phyloP scores from a whole-genome alignment of 1,140 invertebrate species.

The Monomorium pharaonis region DNA sequence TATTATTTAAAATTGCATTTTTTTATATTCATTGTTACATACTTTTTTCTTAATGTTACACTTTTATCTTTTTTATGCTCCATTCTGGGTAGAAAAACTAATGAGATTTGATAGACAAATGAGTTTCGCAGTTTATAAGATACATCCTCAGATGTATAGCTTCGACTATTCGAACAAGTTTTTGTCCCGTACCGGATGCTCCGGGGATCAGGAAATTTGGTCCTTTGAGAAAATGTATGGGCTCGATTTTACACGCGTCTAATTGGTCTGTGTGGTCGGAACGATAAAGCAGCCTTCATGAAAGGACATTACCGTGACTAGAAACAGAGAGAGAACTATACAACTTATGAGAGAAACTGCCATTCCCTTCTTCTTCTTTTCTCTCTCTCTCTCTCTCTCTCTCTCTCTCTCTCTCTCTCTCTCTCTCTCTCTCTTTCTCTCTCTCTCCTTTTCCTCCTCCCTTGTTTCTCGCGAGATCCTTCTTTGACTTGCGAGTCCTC shows the following conservation, averaged over 20 bases:
- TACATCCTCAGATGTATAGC: background rate
- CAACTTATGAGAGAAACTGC: background rate
- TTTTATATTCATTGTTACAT: background rate
- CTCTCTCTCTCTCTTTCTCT: background rate
- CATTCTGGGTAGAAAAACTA: background rate
- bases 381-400: background rate
- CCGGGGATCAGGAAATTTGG: conserved; percentile 70
- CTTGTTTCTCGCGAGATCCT: background rate
- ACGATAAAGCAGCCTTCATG: conserved; percentile 70
- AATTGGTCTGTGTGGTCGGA: conserved; percentile 47
- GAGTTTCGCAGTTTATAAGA: background rate
- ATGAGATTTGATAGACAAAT: background rate
- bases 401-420: conserved; percentile 3
- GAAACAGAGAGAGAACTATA: conserved; percentile 53
- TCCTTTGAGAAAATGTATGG: conserved; percentile 73
- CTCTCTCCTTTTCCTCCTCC: background rate
- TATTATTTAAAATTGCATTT: background rate
- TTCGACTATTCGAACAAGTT: conserved; percentile 7
- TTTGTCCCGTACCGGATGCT: background rate
- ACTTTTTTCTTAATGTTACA: background rate
- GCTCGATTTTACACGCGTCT: conserved; percentile 62
- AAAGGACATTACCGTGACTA: conserved; percentile 71
- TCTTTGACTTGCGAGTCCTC: background rate
- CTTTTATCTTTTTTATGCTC: background rate
- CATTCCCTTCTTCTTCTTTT: too few species aligned